Evolutionary conservation across 1,140 invertebrate genomes (phyloP).

Genomic region (Harpegnathos saltator): DNA sequence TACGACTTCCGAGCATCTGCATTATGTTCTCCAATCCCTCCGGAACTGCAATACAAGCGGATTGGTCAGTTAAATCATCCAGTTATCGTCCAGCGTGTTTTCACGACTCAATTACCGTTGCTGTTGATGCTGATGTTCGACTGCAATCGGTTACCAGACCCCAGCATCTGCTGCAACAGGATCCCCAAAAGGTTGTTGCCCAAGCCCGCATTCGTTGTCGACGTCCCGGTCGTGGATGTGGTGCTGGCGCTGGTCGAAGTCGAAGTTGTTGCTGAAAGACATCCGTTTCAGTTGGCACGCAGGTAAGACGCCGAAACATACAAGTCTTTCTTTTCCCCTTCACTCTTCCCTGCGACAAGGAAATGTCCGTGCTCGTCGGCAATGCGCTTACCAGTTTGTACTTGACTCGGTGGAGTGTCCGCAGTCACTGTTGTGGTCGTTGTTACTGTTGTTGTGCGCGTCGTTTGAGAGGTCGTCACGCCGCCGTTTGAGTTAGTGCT

Average conservation of each 20-base stretch:
- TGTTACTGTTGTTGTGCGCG: conserved; percentile 73
- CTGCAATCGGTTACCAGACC: conserved; percentile 16
- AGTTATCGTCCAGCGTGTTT: too few relatives aligned
- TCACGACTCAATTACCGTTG: conserved; percentile 27
- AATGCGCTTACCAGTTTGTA: conserved; percentile 65
- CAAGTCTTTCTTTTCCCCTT: background rate
- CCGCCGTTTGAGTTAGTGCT: conserved; percentile 60
- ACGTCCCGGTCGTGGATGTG: conserved; percentile 58
- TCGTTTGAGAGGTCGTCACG: conserved; percentile 72
- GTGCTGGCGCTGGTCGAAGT: conserved; percentile 45
- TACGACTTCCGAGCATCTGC: conserved; percentile 49
- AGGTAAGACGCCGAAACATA: background rate
- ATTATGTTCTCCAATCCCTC: conserved; percentile 59
- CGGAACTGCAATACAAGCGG: conserved; percentile 37
- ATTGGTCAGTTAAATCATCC: too few relatives aligned
- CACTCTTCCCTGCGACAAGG: background rate
- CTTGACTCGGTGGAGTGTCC: conserved; percentile 67
- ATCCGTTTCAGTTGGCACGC: background rate
- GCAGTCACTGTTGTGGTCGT: conserved; percentile 40
- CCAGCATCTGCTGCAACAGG: conserved; percentile 46
- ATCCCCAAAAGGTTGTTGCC: conserved; percentile 24
- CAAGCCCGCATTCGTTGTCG: conserved; percentile 33
- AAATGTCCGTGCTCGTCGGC: background rate
- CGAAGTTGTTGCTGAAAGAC: conserved; percentile 67
- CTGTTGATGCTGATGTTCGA: conserved; percentile 40